phyloP scores from a whole-genome alignment of 92 coral and sea anemone species.

The Paragorgia papillata region DNA sequence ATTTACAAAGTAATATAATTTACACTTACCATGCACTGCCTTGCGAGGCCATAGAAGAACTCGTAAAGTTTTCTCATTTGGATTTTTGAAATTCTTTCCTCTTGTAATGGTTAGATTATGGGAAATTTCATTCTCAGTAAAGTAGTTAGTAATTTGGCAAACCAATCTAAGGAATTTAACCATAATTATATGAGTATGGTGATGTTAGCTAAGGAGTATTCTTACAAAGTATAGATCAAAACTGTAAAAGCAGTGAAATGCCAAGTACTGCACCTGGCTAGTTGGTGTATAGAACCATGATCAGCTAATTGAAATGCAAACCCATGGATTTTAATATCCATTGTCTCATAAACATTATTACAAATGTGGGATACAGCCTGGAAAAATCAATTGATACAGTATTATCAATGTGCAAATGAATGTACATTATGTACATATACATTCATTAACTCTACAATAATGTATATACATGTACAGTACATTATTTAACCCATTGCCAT shows the following conservation, averaged over 20 bases:
- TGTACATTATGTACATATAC: no score
- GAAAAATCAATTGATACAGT: background rate
- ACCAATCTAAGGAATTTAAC: conserved; percentile 36
- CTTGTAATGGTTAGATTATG: conserved; percentile 55
- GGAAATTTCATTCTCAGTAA: conserved; percentile 50
- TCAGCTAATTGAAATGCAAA: conserved; percentile 64
- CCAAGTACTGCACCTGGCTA: conserved; percentile 46
- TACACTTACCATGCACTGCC: conserved; percentile 53
- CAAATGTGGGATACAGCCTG: conserved; percentile 37
- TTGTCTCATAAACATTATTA: conserved; percentile 51
- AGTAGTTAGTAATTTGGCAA: conserved; percentile 39
- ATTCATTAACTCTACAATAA: background rate
- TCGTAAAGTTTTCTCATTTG: conserved; percentile 20
- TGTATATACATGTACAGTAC: background rate
- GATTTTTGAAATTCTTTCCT: conserved; percentile 20
- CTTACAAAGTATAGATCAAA: no score
- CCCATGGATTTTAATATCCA: conserved; percentile 50
- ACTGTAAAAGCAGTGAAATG: no score
- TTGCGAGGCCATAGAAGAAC: conserved; percentile 59
- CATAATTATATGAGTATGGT: no score
- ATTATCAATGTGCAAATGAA: background rate
- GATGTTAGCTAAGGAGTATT: no score
- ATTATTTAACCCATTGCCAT: background rate
- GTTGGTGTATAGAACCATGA: conserved; percentile 34
- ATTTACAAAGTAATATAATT: background rate